phyloP scores from a whole-genome alignment of 53 echinoderm and acorn worm species.

The Pentamera pediparva region DNA sequence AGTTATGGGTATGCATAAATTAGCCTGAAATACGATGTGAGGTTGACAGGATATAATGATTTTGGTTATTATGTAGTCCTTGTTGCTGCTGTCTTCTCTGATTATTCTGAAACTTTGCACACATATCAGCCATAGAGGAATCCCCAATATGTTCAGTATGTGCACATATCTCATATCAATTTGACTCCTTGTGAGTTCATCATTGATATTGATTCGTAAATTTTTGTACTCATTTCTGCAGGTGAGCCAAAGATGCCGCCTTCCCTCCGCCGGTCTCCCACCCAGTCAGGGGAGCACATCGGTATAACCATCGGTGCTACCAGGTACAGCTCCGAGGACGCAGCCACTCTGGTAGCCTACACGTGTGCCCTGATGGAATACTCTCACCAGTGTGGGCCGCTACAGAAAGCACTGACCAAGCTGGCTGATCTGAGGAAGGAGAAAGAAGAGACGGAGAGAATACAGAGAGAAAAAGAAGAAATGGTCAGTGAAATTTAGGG shows the following conservation, averaged over 20 bases:
- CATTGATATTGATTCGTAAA: no score
- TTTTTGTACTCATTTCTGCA: background rate
- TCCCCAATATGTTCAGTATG: no score
- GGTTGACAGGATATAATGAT: no score
- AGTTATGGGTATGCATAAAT: no score
- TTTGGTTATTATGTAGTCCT: no score
- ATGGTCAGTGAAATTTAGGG: constrained; percentile 50
- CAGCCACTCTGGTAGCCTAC: constrained; percentile 88
- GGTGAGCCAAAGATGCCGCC: constrained; percentile 70
- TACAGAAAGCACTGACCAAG: constrained; percentile 55
- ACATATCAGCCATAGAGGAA: no score
- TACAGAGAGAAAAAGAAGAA: constrained; percentile 92
- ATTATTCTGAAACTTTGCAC: no score
- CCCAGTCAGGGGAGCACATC: constrained; percentile 47
- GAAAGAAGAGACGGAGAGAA: constrained; percentile 66
- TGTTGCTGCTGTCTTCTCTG: no score
- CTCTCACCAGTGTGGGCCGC: constrained; percentile 82
- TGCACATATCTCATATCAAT: no score
- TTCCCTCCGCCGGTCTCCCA: constrained; percentile 74
- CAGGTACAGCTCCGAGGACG: constrained; percentile 98
- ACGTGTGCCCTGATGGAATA: constrained; percentile 92
- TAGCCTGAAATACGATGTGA: no score
- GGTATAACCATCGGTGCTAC: constrained; percentile 94
- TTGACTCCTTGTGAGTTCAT: no score
- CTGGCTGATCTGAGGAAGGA: constrained; percentile 74